Base-by-base conservation (phyloP, 2,113 vertebrate species). In the Acrocephalus arundinaceus region DNA sequence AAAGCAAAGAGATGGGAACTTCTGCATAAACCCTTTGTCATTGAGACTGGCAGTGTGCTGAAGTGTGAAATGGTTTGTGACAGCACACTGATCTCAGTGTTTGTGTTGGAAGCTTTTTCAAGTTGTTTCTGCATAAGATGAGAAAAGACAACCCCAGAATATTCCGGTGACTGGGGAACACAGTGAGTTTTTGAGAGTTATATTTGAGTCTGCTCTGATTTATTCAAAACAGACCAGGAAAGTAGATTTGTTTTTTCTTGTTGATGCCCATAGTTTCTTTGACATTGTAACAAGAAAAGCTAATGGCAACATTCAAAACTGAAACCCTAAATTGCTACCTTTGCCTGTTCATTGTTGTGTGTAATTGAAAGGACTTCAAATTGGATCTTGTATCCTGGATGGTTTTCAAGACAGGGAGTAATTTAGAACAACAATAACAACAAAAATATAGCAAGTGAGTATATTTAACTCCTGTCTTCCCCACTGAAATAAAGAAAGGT, bases 361-460 rank as follows among this genome's bases (percentile, higher is more conserved):
- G 94, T 97, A 89, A 96, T 94, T 96, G 88, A 94, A 96, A 63
- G 58, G 80, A 66, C 54, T 92, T 92, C 70, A 95, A 76, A 95
- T 79, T 89, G 96, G 37, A 94, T 93, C 45, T 73, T 76, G 58
- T 82, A 75, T 91, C 46, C 43, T 91, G 70, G 16, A 52, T 91
- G 73, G n/a, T 93, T 96, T 95, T 87, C 76, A 79, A 55, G 83
- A 62, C 62, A 70, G 73, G 54, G 31, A 89, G 61, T 90, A 95
- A 91, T 81, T 93, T 55, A 91, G n/a, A 96, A 45, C 33, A 79
- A 37, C 27, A 73, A 33, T 25, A 76, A 35, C 45, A 90, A 82
- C 27, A 87, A 68, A 65, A 94, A 79, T 73, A 43, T 0, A 54
- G n/a, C 46, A 66, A 82, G 55, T 7, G 19, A 49, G 10, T 91